These are phyloP conservation scores for Brachionichthys hirsutus DNA, from an alignment of 2,113 vertebrate genomes.

Conservation along the genomic window DNA sequence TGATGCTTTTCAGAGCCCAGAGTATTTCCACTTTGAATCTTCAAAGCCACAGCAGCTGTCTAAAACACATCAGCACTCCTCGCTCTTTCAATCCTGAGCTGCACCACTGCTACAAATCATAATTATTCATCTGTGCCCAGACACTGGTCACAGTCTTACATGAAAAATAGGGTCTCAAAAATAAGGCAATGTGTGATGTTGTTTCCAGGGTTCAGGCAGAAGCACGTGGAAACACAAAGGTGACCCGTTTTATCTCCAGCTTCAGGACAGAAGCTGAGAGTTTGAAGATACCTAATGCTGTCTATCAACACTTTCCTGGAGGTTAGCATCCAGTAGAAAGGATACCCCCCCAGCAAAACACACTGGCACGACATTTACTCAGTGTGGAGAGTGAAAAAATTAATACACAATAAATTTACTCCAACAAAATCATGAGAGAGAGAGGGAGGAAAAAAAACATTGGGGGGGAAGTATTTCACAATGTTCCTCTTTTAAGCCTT, in stretches of 20 bases:
- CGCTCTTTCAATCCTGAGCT: constrained; percentile 25
- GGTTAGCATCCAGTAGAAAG: constrained; percentile 49
- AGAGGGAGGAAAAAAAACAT: constrained; percentile 32
- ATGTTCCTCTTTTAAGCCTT: constrained; percentile 34
- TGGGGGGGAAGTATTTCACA: constrained; percentile 28
- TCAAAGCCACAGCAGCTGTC: constrained; percentile 57
- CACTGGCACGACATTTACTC: constrained; percentile 42
- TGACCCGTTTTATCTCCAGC: constrained; percentile 24
- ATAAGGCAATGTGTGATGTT: constrained; percentile 25
- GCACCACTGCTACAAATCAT: constrained; percentile 31
- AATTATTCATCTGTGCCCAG: constrained; percentile 32
- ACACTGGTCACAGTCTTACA: constrained; percentile 29
- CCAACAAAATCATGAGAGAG: not conserved
- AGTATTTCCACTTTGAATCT: constrained; percentile 50
- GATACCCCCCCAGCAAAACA: constrained; percentile 41
- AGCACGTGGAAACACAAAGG: not conserved
- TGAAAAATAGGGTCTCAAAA: constrained; percentile 15
- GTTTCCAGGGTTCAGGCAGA: constrained; percentile 18
- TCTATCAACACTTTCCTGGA: constrained; percentile 50
- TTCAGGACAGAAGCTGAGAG: constrained; percentile 20
- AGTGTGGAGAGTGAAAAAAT: constrained; percentile 34
- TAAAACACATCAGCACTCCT: constrained; percentile 52
- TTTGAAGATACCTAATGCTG: constrained; percentile 27
- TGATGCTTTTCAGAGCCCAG: constrained; percentile 18
- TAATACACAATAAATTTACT: constrained; percentile 1